Conservation (phyloP, 2,113 vertebrate species). For the Cranoglanis bouderius region DNA sequence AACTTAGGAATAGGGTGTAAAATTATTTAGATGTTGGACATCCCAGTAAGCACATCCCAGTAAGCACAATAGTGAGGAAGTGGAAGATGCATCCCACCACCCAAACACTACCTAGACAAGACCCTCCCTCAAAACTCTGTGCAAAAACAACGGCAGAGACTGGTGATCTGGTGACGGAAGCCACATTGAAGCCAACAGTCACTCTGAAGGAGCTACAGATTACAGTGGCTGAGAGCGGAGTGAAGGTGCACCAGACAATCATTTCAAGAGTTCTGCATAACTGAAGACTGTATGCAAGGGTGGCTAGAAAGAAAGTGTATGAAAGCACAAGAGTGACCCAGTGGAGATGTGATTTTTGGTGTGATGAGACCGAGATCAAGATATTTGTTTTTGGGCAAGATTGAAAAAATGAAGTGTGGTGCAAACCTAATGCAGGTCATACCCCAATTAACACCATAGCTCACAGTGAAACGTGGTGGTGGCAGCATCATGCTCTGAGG, state of each 20-base stretch:
- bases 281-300: not conserved
- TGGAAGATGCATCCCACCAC: not conserved
- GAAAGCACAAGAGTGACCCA: not conserved
- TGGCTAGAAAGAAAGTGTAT: not conserved
- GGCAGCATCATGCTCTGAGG: too few relatives aligned
- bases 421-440: not conserved
- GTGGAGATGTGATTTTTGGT: not conserved
- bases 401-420: not conserved
- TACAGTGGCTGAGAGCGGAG: not conserved
- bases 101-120: not conserved
- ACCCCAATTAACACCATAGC: not conserved
- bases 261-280: not conserved
- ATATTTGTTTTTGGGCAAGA: not conserved
- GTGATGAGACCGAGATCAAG: not conserved
- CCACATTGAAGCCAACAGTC: not conserved
- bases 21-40: not conserved
- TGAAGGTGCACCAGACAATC: not conserved
- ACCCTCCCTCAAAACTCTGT: too few relatives aligned
- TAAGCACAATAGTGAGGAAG: not conserved
- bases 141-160: not conserved
- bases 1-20: not conserved
- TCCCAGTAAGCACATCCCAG: not conserved
- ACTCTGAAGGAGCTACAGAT: not conserved
- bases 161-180: not conserved
- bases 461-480: too few relatives aligned